Base-by-base conservation (phyloP, 1,140 invertebrate genomes). In the Polypedilum pembai region DNA sequence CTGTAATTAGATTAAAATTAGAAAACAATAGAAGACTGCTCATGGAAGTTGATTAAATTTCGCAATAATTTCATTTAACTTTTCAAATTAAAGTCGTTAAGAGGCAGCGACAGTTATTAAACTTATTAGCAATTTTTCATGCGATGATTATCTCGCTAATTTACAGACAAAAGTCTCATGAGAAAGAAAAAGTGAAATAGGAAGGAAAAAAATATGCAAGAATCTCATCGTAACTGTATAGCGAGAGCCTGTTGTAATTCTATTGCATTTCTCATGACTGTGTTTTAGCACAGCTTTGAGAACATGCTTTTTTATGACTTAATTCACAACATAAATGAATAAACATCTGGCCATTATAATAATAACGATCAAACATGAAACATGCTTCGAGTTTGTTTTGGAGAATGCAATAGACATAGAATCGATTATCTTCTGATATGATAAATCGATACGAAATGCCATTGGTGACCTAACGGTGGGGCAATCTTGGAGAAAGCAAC, bases 301-400 rank as follows among this genome's bases (percentile, higher is more conserved):
- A 56, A 56, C 12, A 56, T 56, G 45, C 45, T 56, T n/a, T 56
- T 33, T 56, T 56, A 56, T 12, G 12, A n/a, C 45, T 56, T 56
- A n/a, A 56, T 56, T 56, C 45, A n/a, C 12, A 56, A 56, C n/a
- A n/a, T 56, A n/a, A 56, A 56, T 56, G 45, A 56, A 56, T 56
- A 56, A 56, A 56, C 45, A 56, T 56, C 45, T 56, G 45, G 45
- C n/a, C 15, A 33, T 33, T 33, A 33, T 33, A 33, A 33, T 33
- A 33, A 33, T 33, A 33, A 33, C 24, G 24, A 33, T 33, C 24
- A 33, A 33, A 33, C 24, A 33, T 33, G 24, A 33, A 33, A 33
- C 5, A 56, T 56, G 45, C 15, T 56, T 56, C 15, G n/a, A 56
- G 45, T 4, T 56, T 56, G 12, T 56, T 56, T 56, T 3, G 5